Evolutionary conservation across 1,140 invertebrate species (phyloP).

Genomic region (Babylonia areolata): DNA sequence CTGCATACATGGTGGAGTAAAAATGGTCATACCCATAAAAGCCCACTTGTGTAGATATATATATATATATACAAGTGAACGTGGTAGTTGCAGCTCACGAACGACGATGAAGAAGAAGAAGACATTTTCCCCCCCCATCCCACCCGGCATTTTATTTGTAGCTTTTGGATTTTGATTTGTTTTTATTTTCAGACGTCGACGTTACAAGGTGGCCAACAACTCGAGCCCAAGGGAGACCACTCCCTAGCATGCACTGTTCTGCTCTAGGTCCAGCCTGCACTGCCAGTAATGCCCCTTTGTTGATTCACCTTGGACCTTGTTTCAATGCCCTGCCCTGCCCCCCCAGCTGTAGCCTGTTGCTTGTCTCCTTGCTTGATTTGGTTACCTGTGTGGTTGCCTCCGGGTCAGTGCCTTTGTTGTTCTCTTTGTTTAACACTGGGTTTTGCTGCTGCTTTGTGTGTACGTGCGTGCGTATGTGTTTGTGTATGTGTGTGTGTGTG

Average conservation of each 20-base stretch:
- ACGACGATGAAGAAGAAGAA: no score
- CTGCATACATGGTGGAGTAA: no score
- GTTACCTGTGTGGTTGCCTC: not conserved
- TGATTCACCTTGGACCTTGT: not conserved
- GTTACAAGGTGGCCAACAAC: slow-evolving; percentile 71
- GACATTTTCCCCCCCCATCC: no score
- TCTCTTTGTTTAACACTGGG: no score
- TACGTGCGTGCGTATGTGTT: not conserved
- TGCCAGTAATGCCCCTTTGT: slow-evolving; percentile 7
- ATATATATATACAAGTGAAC: no score
- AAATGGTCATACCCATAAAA: no score
- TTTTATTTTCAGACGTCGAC: slow-evolving; percentile 69
- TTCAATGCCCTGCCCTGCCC: not conserved
- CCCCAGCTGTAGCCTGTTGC: not conserved
- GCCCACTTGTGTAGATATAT: no score
- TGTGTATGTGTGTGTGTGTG: slow-evolving; percentile 9
- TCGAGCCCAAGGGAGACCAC: slow-evolving; percentile 66
- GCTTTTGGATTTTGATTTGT: slow-evolving; percentile 39
- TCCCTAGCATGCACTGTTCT: slow-evolving; percentile 54
- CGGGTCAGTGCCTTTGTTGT: not conserved
- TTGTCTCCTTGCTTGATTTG: not conserved
- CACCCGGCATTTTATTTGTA: no score
- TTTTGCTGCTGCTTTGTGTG: no score
- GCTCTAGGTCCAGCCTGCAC: slow-evolving; percentile 9
- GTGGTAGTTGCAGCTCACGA: no score